Percentiles rank a stretch among this genome's conserved stretches.
Evolutionary conservation across 2,113 vertebrate species (phyloP).

Genomic region (Tyrannus savana): DNA sequence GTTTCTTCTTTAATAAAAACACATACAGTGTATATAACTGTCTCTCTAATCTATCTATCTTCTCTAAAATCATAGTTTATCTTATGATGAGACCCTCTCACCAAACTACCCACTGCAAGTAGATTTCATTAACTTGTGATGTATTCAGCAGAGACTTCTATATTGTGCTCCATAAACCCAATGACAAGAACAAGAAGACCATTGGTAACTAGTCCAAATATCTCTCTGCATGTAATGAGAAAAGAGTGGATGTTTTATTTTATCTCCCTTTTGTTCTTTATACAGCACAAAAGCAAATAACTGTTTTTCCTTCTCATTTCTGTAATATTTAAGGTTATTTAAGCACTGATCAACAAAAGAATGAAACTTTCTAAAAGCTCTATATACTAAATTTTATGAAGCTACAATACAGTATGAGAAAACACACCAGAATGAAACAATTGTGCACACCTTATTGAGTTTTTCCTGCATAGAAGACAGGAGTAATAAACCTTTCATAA

Average conservation of each 20-base stretch:
- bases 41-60: not conserved
- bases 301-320: not conserved
- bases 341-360: not conserved
- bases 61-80: not conserved
- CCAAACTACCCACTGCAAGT: not conserved
- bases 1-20: not conserved
- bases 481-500: not conserved
- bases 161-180: not conserved
- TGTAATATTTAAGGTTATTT: not conserved
- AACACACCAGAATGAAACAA: not conserved
- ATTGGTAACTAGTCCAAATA: not conserved
- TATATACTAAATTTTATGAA: not conserved
- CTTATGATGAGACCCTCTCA: not conserved
- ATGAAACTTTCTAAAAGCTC: not conserved
- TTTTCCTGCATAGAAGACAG: not conserved
- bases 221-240: not conserved
- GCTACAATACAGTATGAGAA: not conserved
- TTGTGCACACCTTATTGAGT: not conserved
- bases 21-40: not conserved
- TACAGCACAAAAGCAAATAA: not conserved
- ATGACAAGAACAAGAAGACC: not conserved
- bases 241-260: not conserved
- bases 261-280: not conserved
- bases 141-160: not conserved
- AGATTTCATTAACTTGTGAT: not conserved